phyloP scores from a whole-genome alignment of 1,140 invertebrate genomes.

The Brachionus asplanchnoidis region DNA sequence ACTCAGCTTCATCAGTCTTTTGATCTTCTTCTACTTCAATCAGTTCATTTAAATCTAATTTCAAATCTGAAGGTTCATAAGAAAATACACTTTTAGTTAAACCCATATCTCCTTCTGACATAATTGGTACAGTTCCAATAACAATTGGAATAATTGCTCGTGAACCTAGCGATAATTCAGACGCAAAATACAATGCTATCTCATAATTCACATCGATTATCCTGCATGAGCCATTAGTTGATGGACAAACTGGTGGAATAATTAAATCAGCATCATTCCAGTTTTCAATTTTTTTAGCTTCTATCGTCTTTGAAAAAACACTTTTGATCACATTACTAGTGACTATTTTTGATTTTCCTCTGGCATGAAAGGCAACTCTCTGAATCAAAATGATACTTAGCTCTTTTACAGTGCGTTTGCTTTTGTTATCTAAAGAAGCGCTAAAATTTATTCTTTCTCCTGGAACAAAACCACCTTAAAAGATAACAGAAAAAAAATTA shows the following conservation, averaged over 20 bases:
- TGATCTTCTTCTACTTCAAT: background rate
- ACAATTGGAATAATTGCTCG: background rate
- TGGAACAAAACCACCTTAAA: constrained; percentile 2
- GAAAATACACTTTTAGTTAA: background rate
- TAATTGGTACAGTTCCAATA: background rate
- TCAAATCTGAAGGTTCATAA: background rate
- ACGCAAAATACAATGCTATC: background rate
- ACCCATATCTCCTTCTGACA: background rate
- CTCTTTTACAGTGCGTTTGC: background rate
- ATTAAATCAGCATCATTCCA: background rate
- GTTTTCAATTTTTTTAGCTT: background rate
- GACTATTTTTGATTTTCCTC: background rate
- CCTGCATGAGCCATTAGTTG: background rate
- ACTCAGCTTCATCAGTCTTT: background rate
- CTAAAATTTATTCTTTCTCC: background rate
- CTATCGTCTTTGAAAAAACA: background rate
- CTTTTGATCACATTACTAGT: background rate
- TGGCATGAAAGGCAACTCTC: background rate
- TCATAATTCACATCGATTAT: constrained; percentile 7
- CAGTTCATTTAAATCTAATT: background rate
- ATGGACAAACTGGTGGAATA: background rate
- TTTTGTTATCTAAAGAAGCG: background rate
- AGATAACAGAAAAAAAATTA: background rate
- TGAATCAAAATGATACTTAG: background rate
- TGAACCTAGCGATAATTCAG: background rate